phyloP scores from a whole-genome alignment of 2,888 invertebrate genomes.

The Aleiodes leptofemur region DNA sequence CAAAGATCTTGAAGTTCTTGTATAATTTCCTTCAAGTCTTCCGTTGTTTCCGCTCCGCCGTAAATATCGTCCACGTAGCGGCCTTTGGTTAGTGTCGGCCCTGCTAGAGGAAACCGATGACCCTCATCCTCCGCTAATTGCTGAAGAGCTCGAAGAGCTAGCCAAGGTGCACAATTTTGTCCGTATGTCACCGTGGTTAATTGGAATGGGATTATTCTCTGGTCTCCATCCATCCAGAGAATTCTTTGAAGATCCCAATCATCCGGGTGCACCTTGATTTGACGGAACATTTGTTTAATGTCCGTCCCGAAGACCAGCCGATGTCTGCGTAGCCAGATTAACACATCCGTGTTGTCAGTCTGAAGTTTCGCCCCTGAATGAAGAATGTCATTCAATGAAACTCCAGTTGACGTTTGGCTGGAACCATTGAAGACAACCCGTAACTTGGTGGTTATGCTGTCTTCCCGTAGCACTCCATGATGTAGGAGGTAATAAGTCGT shows the following conservation, averaged over 20 bases:
- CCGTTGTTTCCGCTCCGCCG: not conserved
- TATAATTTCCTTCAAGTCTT: not conserved
- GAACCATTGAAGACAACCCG: slow-evolving; percentile 3
- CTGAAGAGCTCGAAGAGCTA: not conserved
- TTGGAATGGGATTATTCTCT: too few species aligned
- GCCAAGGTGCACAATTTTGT: not conserved
- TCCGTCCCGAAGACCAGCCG: too few species aligned
- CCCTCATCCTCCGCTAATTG: not conserved
- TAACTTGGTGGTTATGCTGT: not conserved
- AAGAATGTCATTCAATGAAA: not conserved
- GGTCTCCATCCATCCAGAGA: too few species aligned
- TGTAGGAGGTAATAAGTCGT: too few species aligned
- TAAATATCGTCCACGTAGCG: not conserved
- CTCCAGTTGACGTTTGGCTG: not conserved
- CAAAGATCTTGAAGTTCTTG: not conserved
- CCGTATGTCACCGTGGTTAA: too few species aligned
- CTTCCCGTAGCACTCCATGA: too few species aligned
- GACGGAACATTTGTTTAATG: too few species aligned
- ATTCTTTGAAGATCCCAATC: too few species aligned
- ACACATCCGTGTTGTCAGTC: too few species aligned
- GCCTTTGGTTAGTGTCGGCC: not conserved
- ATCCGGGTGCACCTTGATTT: too few species aligned
- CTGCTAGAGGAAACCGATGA: not conserved
- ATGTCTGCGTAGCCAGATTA: too few species aligned
- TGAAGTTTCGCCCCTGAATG: too few species aligned